phyloP scores from a whole-genome alignment of 2,797 vertebrate genomes.

The Thaleichthys pacificus region DNA sequence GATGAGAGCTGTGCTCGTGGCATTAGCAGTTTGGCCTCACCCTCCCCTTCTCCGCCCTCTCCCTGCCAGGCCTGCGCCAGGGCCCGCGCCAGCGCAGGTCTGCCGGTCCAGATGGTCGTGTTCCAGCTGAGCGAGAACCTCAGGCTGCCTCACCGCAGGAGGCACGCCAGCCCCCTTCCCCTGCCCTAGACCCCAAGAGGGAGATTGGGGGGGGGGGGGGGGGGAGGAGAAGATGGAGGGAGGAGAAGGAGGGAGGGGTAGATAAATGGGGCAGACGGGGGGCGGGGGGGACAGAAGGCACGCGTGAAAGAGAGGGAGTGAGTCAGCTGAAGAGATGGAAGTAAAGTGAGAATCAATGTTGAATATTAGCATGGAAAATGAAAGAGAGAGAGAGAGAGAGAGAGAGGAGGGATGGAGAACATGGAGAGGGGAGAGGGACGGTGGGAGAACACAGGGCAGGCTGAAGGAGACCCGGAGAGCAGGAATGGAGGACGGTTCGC shows the following conservation, averaged over 20 bases:
- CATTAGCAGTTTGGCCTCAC: not conserved
- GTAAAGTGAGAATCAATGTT: not conserved
- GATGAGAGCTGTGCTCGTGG: not conserved
- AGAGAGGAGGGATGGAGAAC: not conserved
- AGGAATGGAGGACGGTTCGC: not conserved
- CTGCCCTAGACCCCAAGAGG: not conserved
- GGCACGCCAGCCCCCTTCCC: not conserved
- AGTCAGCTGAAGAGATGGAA: not conserved
- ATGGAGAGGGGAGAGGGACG: not conserved
- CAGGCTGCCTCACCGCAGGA: not conserved
- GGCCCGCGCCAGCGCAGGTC: not conserved
- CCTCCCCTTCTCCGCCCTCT: not conserved
- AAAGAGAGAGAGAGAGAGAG: not conserved
- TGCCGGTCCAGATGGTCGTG: conserved; percentile 15
- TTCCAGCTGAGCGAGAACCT: conserved; percentile 12
- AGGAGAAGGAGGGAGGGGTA: not conserved
- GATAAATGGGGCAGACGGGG: not conserved
- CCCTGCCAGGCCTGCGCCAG: not conserved
- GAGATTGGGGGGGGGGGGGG: not conserved
- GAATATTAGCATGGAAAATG: not conserved
- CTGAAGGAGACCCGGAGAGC: not conserved
- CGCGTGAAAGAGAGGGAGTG: not conserved
- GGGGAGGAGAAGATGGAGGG: not conserved
- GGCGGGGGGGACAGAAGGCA: not conserved
- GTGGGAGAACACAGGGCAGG: not conserved